These are phyloP conservation scores for Todiramphus chloris DNA, from an alignment of 2,113 vertebrate species.

Conservation along the genomic window DNA sequence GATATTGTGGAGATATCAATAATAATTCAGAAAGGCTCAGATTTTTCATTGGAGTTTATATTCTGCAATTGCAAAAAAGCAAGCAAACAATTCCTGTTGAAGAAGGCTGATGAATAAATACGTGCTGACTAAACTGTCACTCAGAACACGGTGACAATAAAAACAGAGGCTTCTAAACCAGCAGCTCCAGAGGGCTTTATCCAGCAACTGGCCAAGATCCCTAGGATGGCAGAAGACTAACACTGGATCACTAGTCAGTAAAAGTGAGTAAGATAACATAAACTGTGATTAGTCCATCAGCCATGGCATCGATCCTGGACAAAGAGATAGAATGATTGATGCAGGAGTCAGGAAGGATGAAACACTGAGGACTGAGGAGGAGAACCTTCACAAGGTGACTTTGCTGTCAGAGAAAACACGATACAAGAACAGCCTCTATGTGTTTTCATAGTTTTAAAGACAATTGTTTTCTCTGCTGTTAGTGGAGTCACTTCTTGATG, in stretches of 20 bases:
- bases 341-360: not conserved
- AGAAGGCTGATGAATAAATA: not conserved
- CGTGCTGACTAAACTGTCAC: not conserved
- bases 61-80: not conserved
- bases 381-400: not conserved
- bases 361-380: not conserved
- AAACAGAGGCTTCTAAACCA: not conserved
- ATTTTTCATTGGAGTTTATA: not conserved
- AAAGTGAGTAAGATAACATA: not conserved
- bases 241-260: not conserved
- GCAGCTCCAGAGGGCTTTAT: not conserved
- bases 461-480: not conserved
- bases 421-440: not conserved
- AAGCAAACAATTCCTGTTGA: not conserved
- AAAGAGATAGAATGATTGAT: not conserved
- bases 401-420: not conserved
- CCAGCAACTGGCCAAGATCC: not conserved
- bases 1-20: too few relatives aligned
- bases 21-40: not conserved
- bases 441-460: not conserved
- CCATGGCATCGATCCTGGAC: not conserved
- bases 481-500: not conserved
- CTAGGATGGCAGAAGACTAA: not conserved
- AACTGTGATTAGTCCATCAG: not conserved
- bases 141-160: not conserved